Base-by-base conservation (phyloP, 1,140 invertebrate species). In the Camponotus floridanus region DNA sequence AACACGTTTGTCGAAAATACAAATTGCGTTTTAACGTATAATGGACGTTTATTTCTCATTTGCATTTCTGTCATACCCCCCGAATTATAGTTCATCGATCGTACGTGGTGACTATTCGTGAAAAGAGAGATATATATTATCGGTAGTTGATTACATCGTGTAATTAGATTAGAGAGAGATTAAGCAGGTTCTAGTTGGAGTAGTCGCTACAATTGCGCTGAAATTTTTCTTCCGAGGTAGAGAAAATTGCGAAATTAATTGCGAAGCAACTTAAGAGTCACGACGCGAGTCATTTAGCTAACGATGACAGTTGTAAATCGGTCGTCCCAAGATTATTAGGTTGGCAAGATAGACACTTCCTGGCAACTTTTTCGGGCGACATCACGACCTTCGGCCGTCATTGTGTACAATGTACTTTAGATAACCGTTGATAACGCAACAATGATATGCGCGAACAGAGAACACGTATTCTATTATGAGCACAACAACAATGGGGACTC, bases 21-120 rank as follows among this genome's bases (percentile, higher is more conserved):
- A 33, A 64, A 42, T 42, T 39, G 39, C n/a, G 6, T n/a, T 31
- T 26, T 59, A 70, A 48, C 21, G 7, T 7, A 21, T 26, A 76
- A 11, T 3, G 15, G 15, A 51, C 45, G 15, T 51, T 51, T 51
- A 26, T 64, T 76, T n/a, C 26, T 62, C 57, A 45, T 61, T 76
- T 62, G 57, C 55, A 36, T 59, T 4, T 15, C 36, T 59, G 42
- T 51, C 6, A 51, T 15, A 18, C 48, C 15, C 48, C 48, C 4
- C 11, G 8, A 62, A 64, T 76, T 76, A 73, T 31, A 15, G 13
- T 42, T 76, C 7, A 42, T 74, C 71, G 55, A 76, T 76, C 48
- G 70, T 21, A 4, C 11, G 7, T n/a, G 33, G 26, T 39, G 39
- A 39, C 11, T 36, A 13, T 59, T 76, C 39, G n/a, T 59, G 71